Conservation (phyloP, 2,113 vertebrate genomes). For the Willisornis vidua region DNA sequence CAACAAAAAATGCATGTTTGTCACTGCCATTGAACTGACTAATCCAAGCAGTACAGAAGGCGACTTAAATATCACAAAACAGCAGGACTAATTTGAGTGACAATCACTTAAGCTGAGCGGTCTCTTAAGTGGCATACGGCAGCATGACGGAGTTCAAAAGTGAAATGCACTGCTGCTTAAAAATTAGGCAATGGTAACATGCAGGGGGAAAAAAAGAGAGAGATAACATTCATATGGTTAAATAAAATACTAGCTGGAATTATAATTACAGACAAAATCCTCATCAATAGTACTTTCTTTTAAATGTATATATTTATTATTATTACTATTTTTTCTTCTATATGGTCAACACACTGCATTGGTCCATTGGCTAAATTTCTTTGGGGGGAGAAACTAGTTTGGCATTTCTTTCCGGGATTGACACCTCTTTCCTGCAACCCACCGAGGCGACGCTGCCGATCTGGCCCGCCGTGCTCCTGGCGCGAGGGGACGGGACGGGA, state of each 20-base stretch:
- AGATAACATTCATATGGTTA: not conserved
- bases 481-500: not conserved
- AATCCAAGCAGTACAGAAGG: slow-evolving; percentile 37
- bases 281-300: not conserved
- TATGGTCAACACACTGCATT: not conserved
- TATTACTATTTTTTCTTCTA: too few species aligned
- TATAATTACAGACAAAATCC: not conserved
- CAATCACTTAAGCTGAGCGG: not conserved
- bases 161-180: not conserved
- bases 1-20: not conserved
- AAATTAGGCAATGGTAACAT: not conserved
- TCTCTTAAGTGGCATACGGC: not conserved
- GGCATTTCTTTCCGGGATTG: not conserved
- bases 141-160: not conserved
- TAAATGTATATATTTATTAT: too few species aligned
- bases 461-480: not conserved
- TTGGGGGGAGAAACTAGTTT: not conserved
- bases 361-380: not conserved
- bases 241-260: not conserved
- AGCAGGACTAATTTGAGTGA: slow-evolving; percentile 45
- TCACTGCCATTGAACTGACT: slow-evolving; percentile 16
- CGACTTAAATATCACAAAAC: slow-evolving; percentile 16
- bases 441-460: not conserved
- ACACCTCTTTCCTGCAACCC: not conserved
- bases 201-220: too few species aligned